A percentile compares a stretch with the other conserved stretches of the same genome.
phyloP scores from a whole-genome alignment of 2,888 invertebrate genomes.

The Zhuqinia jingwanae region DNA sequence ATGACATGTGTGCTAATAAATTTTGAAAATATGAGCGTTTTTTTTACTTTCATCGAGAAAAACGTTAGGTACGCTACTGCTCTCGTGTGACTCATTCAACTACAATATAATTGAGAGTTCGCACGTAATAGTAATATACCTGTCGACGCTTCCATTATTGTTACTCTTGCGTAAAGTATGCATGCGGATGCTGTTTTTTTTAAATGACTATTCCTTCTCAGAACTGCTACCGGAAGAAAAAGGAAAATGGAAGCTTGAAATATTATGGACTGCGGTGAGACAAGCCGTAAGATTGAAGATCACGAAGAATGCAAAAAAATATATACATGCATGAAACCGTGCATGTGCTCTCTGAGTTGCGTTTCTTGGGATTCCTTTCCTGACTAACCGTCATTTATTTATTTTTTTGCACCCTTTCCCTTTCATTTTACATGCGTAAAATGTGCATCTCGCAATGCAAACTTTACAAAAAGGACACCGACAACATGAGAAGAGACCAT shows the following conservation, averaged over 20 bases:
- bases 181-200: neutral
- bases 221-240: constrained; percentile 39
- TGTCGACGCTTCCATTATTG: neutral
- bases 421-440: constrained; percentile 22
- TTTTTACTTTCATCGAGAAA: no score
- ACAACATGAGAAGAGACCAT: neutral
- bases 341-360: neutral
- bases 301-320: constrained; percentile 27
- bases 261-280: neutral
- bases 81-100: no score
- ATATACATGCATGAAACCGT: neutral
- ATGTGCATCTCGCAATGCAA: neutral
- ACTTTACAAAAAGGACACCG: neutral
- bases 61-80: no score
- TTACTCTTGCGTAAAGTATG: neutral
- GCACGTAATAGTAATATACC: neutral
- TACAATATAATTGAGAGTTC: no score
- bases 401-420: constrained; percentile 21
- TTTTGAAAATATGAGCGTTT: no score
- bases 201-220: neutral
- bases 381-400: constrained; percentile 32
- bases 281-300: constrained; percentile 7
- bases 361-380: constrained; percentile 4
- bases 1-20: neutral
- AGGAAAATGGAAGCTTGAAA: neutral